A percentile compares a stretch with the other conserved stretches of the same genome.
Evolutionary conservation across 2,797 vertebrate species (phyloP).

Genomic region (Chelmon rostratus): DNA sequence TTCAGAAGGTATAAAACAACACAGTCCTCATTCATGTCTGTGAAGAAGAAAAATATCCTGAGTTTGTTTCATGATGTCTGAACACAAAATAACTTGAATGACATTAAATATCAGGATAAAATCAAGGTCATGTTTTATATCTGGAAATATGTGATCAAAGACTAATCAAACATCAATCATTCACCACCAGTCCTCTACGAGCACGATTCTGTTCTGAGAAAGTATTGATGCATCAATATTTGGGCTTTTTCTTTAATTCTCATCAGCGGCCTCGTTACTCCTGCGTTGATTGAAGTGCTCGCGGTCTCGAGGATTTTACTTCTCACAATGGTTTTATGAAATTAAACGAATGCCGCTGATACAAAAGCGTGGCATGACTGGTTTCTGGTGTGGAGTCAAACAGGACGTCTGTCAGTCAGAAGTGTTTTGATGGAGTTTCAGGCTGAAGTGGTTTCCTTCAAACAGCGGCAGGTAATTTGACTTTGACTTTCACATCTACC

Average conservation of each 20-base stretch:
- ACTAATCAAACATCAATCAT: too few relatives aligned
- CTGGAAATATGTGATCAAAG: background rate
- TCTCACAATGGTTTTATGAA: background rate
- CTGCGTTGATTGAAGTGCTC: background rate
- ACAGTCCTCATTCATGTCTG: background rate
- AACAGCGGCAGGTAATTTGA: constrained; percentile 48
- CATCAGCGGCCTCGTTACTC: too few relatives aligned
- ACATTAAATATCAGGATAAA: background rate
- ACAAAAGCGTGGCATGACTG: background rate
- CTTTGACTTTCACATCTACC: constrained; percentile 49
- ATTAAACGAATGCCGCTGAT: background rate
- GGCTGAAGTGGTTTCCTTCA: constrained; percentile 43
- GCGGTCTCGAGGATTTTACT: background rate
- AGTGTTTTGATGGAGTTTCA: constrained; percentile 30
- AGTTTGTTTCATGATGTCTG: too few relatives aligned
- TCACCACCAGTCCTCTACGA: too few relatives aligned
- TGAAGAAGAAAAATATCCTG: too few relatives aligned
- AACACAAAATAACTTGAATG: too few relatives aligned
- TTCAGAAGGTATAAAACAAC: too few relatives aligned
- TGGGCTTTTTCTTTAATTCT: background rate
- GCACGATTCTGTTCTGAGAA: too few relatives aligned
- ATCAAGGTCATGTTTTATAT: background rate
- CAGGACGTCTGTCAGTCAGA: constrained; percentile 12
- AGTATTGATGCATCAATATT: background rate
- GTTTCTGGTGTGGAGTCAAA: constrained; percentile 18